Percentiles rank a stretch among this genome's conserved stretches.
phyloP scores from a whole-genome alignment of 1,140 invertebrate genomes.

The Venturia canescens region DNA sequence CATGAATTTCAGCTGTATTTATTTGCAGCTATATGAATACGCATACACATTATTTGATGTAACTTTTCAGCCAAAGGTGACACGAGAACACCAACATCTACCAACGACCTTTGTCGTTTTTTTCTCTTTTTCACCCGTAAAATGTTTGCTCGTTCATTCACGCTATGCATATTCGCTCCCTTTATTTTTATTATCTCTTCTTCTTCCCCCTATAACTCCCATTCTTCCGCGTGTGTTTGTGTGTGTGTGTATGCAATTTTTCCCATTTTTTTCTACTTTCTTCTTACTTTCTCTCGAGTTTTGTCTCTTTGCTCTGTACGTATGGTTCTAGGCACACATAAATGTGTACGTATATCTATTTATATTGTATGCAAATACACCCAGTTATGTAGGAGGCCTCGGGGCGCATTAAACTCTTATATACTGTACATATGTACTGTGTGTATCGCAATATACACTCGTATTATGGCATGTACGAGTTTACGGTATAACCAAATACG shows the following conservation, averaged over 20 bases:
- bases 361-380: neutral
- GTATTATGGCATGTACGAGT: constrained; percentile 8
- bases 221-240: neutral
- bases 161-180: neutral
- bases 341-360: neutral
- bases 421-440: constrained; percentile 10
- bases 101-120: constrained; percentile 9
- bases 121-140: constrained; percentile 34
- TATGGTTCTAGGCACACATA: neutral
- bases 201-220: neutral
- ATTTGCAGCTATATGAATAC: no score
- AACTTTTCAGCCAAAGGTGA: neutral
- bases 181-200: constrained; percentile 25
- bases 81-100: constrained; percentile 9
- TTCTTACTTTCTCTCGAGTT: neutral
- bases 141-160: constrained; percentile 24
- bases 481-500: neutral
- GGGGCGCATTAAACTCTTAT: constrained; percentile 23
- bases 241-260: neutral
- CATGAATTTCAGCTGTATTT: no score
- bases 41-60: no score
- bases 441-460: constrained; percentile 8
- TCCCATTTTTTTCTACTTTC: constrained; percentile 18
- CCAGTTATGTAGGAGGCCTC: neutral
- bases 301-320: neutral